Conservation (phyloP, 1,140 invertebrate genomes). For the Apis florea region DNA sequence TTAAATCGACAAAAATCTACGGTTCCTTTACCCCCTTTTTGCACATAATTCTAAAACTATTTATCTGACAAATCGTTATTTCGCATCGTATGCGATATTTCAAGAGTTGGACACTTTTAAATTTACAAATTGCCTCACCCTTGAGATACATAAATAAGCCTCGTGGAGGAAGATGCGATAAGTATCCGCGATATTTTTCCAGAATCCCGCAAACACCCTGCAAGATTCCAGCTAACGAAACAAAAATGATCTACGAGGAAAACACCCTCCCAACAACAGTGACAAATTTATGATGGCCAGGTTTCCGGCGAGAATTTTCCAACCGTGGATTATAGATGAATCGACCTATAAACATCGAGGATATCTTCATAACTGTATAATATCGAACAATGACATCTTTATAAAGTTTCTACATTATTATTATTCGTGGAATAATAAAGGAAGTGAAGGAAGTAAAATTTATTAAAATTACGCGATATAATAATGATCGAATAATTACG, state of each 20-base stretch:
- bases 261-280: constrained; percentile 13
- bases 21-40: not conserved
- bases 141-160: constrained; percentile 18
- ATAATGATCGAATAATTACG: too few relatives aligned
- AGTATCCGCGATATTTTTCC: constrained; percentile 19
- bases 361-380: constrained; percentile 17
- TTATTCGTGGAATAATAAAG: too few relatives aligned
- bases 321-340: constrained; percentile 30
- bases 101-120: constrained; percentile 6
- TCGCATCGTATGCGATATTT: not conserved
- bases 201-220: constrained; percentile 5
- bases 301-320: constrained; percentile 21
- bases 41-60: not conserved
- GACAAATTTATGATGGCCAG: constrained; percentile 14
- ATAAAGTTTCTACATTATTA: not conserved
- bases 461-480: too few relatives aligned
- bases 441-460: too few relatives aligned
- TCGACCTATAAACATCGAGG: constrained; percentile 18
- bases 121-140: constrained; percentile 14
- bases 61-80: not conserved
- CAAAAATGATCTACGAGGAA: constrained; percentile 31
- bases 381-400: not conserved
- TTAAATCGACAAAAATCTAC: not conserved
- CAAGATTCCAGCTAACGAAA: constrained; percentile 22
- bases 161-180: constrained; percentile 4